Conservation (phyloP, 2,888 invertebrate species). For the Ernsta delagoae region DNA sequence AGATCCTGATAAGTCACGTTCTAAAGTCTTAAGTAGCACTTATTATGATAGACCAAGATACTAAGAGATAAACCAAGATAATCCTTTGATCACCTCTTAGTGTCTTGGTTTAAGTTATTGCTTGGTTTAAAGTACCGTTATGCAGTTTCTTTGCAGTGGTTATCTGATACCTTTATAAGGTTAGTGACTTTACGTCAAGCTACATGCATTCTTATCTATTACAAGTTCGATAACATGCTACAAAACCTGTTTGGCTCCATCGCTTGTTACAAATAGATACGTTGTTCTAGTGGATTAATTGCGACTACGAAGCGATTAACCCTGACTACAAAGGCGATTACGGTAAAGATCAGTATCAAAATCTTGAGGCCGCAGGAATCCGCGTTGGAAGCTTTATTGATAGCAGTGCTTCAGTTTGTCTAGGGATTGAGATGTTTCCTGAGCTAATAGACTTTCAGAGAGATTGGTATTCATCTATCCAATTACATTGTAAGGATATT, state of each 20-base stretch:
- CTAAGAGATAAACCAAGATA: no score
- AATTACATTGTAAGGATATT: background rate
- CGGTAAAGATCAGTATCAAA: slow-evolving; percentile 73
- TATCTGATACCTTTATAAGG: background rate
- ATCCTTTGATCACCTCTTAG: no score
- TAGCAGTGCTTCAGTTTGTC: slow-evolving; percentile 50
- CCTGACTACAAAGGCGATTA: slow-evolving; percentile 62
- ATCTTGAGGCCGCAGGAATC: slow-evolving; percentile 59
- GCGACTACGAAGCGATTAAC: slow-evolving; percentile 50
- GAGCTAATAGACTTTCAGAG: background rate
- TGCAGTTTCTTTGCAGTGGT: background rate
- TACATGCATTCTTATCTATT: background rate
- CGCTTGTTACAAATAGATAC: slow-evolving; percentile 5
- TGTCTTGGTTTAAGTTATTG: no score
- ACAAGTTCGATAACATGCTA: background rate
- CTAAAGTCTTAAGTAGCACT: no score
- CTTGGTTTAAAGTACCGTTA: no score
- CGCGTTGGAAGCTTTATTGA: slow-evolving; percentile 39
- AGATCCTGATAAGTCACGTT: no score
- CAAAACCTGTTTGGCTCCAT: background rate
- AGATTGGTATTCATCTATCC: background rate
- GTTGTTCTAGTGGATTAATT: slow-evolving; percentile 15
- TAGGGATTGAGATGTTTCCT: slow-evolving; percentile 19
- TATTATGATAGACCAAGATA: no score
- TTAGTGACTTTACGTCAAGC: background rate